Base-by-base conservation (phyloP, 2,888 invertebrate genomes). In the Balanococcus diminutus region DNA sequence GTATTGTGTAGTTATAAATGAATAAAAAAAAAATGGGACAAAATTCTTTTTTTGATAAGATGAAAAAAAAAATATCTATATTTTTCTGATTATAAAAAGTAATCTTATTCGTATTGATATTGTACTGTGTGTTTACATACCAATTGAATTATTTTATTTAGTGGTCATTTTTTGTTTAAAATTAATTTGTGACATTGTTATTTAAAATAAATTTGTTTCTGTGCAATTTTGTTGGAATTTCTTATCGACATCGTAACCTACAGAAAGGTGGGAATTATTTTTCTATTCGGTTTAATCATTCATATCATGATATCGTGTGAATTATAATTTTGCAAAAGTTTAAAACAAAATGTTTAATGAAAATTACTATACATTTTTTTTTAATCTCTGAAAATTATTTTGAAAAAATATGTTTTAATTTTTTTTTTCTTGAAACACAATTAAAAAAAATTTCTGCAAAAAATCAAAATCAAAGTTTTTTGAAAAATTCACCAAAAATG, bases 111-210 rank as follows among this genome's bases (percentile, higher is more conserved):
- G 19, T 79, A 79, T 79, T 79, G 19, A 75, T 84, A 67, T 56
- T 39, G 14, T 72, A 72, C 25, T 25, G 84, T 67, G 39, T 84
- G 39, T 84, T 72, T 84, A 61, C 84, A 42, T 67, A 72, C 67
- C 82, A 84, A 42, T 84, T 67, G 16, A 39, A 25, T 84, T 67
- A 28, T 46, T 46, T 61, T 42, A 84, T 36, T 84, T 84, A 75
- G 84, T 28, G 28, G 75, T 84, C 56, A 67, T 84, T 84, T 84
- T 84, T 84, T 84, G 67, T 42, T 42, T 79, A 75, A 79, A 86
- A 86, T 81, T 79, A 75, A 81, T 75, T 81, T 51, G 75, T 86
- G 79, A 72, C 61, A 56, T 86, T 81, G 81, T 56, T 81, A 81
- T 81, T 61, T 19, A 81, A 86, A 82, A 61, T 39, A 39, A 86